phyloP scores from a whole-genome alignment of 2,888 invertebrate species.

The Prosapia bicincta region DNA sequence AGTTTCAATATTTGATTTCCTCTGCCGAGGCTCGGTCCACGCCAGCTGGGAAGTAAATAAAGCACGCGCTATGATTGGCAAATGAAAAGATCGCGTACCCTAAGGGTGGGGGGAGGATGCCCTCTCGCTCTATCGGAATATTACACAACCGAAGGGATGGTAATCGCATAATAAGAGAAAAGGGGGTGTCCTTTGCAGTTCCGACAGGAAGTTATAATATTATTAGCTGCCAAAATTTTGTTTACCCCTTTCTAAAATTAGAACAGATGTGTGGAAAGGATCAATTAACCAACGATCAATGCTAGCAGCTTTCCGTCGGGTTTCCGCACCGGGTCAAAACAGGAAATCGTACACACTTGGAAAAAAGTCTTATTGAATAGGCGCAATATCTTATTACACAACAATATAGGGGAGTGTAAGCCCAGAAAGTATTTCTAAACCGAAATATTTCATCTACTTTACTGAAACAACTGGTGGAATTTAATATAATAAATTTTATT shows the following conservation, averaged over 20 bases:
- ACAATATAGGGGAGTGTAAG: too few relatives aligned
- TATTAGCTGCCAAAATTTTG: conserved; percentile 2
- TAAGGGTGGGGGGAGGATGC: neutral
- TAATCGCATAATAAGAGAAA: neutral
- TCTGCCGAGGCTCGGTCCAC: neutral
- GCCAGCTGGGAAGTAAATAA: neutral
- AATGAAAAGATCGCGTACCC: neutral
- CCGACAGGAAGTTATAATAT: neutral
- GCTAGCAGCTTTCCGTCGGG: neutral
- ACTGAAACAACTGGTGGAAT: too few relatives aligned
- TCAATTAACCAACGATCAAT: neutral
- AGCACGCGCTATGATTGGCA: neutral
- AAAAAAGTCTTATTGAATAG: too few relatives aligned
- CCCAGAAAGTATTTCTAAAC: too few relatives aligned
- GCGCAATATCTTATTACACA: too few relatives aligned
- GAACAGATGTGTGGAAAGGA: neutral
- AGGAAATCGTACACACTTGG: too few relatives aligned
- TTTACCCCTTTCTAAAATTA: neutral
- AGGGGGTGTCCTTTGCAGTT: neutral
- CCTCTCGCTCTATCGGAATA: neutral
- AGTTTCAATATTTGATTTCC: neutral
- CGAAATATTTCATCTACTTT: too few relatives aligned
- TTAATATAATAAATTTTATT: too few relatives aligned
- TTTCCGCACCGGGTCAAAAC: too few relatives aligned
- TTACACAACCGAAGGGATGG: neutral